Percentiles rank a stretch among this genome's conserved stretches.
phyloP scores from a whole-genome alignment of 2,888 invertebrate species.

The Eilema sororculum region DNA sequence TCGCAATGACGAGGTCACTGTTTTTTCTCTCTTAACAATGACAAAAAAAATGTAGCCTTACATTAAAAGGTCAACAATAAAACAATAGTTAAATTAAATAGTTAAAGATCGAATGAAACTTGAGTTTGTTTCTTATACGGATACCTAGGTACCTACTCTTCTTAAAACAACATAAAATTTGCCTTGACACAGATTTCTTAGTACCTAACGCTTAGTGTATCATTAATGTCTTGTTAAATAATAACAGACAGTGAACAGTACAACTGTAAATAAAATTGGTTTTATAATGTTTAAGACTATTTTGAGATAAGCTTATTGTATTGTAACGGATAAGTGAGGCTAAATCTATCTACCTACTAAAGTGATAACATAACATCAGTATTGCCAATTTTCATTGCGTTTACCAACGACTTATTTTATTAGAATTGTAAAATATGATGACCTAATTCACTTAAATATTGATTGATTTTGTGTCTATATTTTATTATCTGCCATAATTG shows the following conservation, averaged over 20 bases:
- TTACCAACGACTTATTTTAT: no score
- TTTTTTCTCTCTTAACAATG: constrained; percentile 51
- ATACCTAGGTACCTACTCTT: constrained; percentile 57
- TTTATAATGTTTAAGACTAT: neutral
- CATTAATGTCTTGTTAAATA: constrained; percentile 33
- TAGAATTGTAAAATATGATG: no score
- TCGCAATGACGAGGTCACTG: constrained; percentile 44
- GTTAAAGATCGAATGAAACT: constrained; percentile 65
- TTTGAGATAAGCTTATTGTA: neutral
- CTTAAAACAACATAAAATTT: constrained; percentile 57
- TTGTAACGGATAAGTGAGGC: neutral
- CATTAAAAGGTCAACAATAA: constrained; percentile 61
- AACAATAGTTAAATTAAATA: constrained; percentile 73
- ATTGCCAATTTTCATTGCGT: no score
- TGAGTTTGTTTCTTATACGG: constrained; percentile 71
- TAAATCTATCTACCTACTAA: neutral
- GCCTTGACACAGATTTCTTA: constrained; percentile 73
- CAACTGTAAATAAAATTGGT: constrained; percentile 5
- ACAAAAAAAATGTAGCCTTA: constrained; percentile 60
- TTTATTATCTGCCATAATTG: no score
- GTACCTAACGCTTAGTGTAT: constrained; percentile 62
- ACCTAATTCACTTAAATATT: no score
- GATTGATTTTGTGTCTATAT: no score
- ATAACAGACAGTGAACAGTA: constrained; percentile 7
- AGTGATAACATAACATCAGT: no score